Conservation (phyloP, 2,113 vertebrate genomes). For the Datnioides undecimradiatus region DNA sequence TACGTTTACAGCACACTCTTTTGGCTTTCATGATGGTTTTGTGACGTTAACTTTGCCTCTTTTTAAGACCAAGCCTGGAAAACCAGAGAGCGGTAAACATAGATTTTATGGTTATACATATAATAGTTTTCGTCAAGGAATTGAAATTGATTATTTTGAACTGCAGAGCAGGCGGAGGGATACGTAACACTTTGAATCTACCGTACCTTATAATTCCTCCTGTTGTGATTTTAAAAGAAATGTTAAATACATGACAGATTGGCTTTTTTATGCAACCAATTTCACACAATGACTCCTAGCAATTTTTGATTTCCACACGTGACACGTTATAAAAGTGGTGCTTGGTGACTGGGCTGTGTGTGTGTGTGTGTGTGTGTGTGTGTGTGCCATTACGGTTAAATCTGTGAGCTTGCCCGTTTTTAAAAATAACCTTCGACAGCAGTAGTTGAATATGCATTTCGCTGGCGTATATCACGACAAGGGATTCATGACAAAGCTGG, state of each 20-base stretch:
- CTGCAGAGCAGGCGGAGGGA: not conserved
- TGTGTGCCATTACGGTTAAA: not conserved
- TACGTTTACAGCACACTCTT: not conserved
- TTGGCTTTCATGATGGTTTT: not conserved
- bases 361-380: not conserved
- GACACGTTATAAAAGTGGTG: not conserved
- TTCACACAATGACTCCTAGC: not conserved
- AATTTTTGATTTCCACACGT: not conserved
- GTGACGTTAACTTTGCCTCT: not conserved
- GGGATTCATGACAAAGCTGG: conserved; percentile 23
- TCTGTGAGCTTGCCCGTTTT: not conserved
- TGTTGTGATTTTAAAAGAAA: not conserved
- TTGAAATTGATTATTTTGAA: not conserved
- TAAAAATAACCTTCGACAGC: conserved; percentile 16
- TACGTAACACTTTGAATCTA: not conserved
- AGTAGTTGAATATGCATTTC: conserved; percentile 29
- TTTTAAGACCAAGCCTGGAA: not conserved
- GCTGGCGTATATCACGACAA: not conserved
- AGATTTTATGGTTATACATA: no score
- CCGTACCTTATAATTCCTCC: not conserved
- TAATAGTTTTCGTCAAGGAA: not conserved
- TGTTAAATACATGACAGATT: not conserved
- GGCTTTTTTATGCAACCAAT: not conserved
- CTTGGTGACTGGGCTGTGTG: not conserved
- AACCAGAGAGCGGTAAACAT: not conserved